Conservation (phyloP, 2,888 invertebrate species). For the Linnaemya vulpina region DNA sequence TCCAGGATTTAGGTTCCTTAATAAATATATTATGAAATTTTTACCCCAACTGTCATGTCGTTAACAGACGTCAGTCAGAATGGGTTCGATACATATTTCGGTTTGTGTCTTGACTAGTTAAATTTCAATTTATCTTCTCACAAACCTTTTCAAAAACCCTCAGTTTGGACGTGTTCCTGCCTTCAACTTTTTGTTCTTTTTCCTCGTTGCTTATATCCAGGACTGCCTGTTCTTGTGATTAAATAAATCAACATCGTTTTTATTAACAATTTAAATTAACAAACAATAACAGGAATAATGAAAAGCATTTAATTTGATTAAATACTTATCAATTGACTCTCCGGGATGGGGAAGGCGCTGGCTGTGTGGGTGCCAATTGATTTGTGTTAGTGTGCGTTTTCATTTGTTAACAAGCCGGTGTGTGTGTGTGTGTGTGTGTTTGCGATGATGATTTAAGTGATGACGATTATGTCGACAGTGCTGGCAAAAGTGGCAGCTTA, state of each 20-base stretch:
- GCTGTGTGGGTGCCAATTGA: neutral
- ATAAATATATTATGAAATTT: no score
- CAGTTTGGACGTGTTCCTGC: no score
- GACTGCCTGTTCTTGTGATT: neutral
- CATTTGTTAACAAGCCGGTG: neutral
- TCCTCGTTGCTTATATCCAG: neutral
- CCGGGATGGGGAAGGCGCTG: neutral
- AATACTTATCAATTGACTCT: slow-evolving; percentile 66
- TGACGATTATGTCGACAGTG: slow-evolving; percentile 35
- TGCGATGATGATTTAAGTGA: slow-evolving; percentile 32
- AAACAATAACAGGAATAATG: slow-evolving; percentile 40
- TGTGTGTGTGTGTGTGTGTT: neutral
- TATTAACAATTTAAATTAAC: slow-evolving; percentile 50
- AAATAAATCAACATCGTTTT: slow-evolving; percentile 41
- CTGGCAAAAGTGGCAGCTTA: slow-evolving; percentile 16
- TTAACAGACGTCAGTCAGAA: no score
- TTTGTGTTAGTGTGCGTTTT: slow-evolving; percentile 1
- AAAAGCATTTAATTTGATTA: slow-evolving; percentile 65
- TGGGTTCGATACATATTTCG: no score
- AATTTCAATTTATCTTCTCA: no score
- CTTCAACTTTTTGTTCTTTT: no score
- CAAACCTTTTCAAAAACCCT: no score
- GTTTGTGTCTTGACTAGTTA: no score
- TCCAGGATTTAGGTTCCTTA: no score
- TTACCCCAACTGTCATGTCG: no score